Evolutionary conservation across 2,888 invertebrate genomes (phyloP).

Genomic region (Drosophila kambysellisi): DNA sequence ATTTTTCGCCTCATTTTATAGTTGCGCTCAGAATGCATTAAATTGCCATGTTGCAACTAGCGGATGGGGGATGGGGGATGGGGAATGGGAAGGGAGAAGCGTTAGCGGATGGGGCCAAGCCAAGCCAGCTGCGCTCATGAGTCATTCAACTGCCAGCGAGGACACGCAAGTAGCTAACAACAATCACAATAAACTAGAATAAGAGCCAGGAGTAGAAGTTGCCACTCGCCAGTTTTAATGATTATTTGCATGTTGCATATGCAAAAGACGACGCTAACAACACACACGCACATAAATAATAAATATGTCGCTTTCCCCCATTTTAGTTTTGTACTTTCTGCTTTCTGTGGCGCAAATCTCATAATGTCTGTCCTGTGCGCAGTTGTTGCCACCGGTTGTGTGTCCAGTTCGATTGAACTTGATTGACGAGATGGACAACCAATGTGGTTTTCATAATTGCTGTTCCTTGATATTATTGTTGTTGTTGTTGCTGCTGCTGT

Average conservation of each 20-base stretch:
- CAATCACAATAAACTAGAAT: conserved; percentile 28
- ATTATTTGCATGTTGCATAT: conserved; percentile 76
- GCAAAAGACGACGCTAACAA: conserved; percentile 38
- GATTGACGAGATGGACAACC: conserved; percentile 53
- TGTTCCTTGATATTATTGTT: neutral
- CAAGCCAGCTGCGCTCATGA: conserved; percentile 44
- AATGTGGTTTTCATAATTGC: neutral
- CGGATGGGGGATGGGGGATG: no score
- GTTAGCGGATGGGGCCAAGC: neutral
- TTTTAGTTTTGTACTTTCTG: neutral
- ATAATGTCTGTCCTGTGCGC: conserved; percentile 9
- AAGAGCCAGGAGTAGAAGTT: conserved; percentile 20
- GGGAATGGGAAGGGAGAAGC: no score
- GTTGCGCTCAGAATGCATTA: conserved; percentile 15
- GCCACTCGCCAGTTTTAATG: conserved; percentile 71
- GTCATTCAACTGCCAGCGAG: conserved; percentile 78
- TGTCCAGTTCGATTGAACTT: conserved; percentile 42
- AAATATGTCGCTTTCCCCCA: conserved; percentile 39
- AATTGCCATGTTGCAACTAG: conserved; percentile 4
- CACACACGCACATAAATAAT: conserved; percentile 71
- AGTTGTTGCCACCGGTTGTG: conserved; percentile 1
- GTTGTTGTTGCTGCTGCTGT: neutral
- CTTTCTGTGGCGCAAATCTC: neutral
- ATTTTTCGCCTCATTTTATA: conserved; percentile 51
- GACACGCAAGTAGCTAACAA: conserved; percentile 52